A percentile compares a stretch with the other conserved stretches of the same genome.
Evolutionary conservation across 92 coral and sea anemone genomes (phyloP).

Genomic region (Epizoanthus illoricatus): DNA sequence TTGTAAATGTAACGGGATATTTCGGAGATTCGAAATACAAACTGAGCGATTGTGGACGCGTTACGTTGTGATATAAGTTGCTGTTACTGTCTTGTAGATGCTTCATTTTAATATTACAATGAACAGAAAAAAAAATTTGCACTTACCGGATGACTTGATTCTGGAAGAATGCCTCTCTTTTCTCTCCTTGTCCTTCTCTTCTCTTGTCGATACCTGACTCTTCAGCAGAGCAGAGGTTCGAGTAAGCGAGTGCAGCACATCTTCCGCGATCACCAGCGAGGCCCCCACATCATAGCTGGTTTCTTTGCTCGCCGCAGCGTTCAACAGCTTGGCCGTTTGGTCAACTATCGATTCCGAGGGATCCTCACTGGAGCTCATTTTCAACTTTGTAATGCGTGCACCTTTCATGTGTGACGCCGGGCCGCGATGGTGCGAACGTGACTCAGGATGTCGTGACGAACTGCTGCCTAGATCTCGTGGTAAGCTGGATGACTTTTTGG

Average conservation of each 20-base stretch:
- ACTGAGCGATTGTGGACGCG: too few species aligned
- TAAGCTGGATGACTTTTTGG: constrained; percentile 64
- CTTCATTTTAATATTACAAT: too few species aligned
- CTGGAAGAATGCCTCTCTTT: constrained; percentile 58
- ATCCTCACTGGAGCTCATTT: constrained; percentile 72
- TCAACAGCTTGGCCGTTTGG: constrained; percentile 78
- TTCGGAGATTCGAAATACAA: too few species aligned
- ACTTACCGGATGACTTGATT: constrained; percentile 68
- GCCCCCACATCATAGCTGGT: constrained; percentile 58
- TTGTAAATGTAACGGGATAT: too few species aligned
- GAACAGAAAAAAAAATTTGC: background rate
- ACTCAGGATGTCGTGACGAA: constrained; percentile 39
- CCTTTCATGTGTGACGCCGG: constrained; percentile 61
- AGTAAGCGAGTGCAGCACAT: constrained; percentile 79
- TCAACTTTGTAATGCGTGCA: constrained; percentile 76
- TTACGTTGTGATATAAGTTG: too few species aligned
- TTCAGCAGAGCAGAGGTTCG: constrained; percentile 77
- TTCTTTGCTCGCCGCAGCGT: constrained; percentile 65
- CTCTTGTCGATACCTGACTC: constrained; percentile 56
- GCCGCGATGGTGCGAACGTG: constrained; percentile 52
- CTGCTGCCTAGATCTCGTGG: constrained; percentile 74
- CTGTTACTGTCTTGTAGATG: too few species aligned
- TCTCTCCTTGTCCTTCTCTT: constrained; percentile 63
- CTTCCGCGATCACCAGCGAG: constrained; percentile 69
- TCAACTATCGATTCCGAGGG: constrained; percentile 78